phyloP scores from a whole-genome alignment of 2,797 vertebrate species.

The Loriculus beryllinus region DNA sequence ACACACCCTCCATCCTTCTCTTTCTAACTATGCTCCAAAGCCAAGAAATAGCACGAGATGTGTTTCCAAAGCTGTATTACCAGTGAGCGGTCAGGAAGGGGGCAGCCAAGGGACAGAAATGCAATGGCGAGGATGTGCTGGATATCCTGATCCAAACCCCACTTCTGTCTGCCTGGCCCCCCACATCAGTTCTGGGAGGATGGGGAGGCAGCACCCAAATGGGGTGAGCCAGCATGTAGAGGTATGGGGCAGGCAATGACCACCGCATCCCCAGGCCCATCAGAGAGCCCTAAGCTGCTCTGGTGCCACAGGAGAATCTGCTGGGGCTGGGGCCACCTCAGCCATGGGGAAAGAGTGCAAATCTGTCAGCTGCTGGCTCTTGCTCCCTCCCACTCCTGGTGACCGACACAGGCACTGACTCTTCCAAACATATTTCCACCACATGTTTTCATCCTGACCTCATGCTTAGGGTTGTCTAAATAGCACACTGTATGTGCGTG shows the following conservation, averaged over 20 bases:
- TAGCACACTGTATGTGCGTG: conserved; percentile 52
- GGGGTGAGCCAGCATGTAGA: background rate
- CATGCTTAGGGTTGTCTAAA: conserved; percentile 62
- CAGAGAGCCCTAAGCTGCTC: background rate
- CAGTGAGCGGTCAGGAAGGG: conserved; percentile 67
- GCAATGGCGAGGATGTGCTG: conserved; percentile 32
- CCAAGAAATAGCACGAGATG: conserved; percentile 68
- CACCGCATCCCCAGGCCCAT: background rate
- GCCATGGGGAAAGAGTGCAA: background rate
- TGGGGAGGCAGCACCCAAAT: rapidly evolving
- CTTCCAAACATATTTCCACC: conserved; percentile 72
- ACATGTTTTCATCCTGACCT: conserved; percentile 70
- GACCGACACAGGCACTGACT: conserved; percentile 40
- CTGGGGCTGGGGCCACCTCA: background rate
- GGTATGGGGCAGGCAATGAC: background rate
- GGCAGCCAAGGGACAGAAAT: conserved; percentile 76
- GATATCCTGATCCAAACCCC: conserved; percentile 44
- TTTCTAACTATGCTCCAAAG: conserved; percentile 61
- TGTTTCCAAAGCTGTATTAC: conserved; percentile 69
- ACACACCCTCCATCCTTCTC: conserved; percentile 63
- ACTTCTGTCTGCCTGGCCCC: background rate
- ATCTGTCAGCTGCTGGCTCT: conserved; percentile 49
- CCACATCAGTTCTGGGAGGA: background rate
- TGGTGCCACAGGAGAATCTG: conserved; percentile 14
- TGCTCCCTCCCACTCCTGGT: conserved; percentile 42